These are phyloP conservation scores for Epiblema foenella DNA, from an alignment of 2,888 invertebrate genomes.

Conservation along the genomic window DNA sequence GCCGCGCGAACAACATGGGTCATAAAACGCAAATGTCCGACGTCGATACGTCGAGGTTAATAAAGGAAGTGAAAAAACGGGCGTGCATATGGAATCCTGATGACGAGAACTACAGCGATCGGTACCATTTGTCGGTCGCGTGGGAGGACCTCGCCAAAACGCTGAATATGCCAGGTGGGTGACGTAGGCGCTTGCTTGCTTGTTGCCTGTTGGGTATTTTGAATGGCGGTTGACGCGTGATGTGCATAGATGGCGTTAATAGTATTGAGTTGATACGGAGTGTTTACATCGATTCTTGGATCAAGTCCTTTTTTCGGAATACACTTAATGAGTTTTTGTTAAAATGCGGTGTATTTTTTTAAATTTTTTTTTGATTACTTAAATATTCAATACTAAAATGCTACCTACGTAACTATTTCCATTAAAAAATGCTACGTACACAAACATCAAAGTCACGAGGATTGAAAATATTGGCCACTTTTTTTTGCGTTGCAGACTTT, in stretches of 20 bases:
- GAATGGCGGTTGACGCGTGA: slow-evolving; percentile 8
- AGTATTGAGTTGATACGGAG: neutral
- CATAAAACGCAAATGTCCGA: slow-evolving; percentile 45
- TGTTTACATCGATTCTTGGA: neutral
- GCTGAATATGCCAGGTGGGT: slow-evolving; percentile 58
- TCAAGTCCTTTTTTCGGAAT: too few relatives aligned
- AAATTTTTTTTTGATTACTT: too few relatives aligned
- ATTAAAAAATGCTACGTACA: too few relatives aligned
- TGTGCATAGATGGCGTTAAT: slow-evolving; percentile 21
- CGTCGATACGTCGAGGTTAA: slow-evolving; percentile 48
- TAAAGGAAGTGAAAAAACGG: slow-evolving; percentile 57
- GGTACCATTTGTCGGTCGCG: slow-evolving; percentile 51
- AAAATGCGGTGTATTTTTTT: too few relatives aligned
- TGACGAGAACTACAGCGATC: slow-evolving; percentile 56
- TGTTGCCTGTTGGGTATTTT: too few relatives aligned
- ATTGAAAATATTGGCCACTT: too few relatives aligned
- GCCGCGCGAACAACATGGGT: slow-evolving; percentile 46
- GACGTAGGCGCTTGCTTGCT: slow-evolving; percentile 36
- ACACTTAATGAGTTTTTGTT: too few relatives aligned
- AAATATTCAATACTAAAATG: too few relatives aligned
- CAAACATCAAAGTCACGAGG: too few relatives aligned
- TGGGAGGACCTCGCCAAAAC: slow-evolving; percentile 59
- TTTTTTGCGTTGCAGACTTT: too few relatives aligned
- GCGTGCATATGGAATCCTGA: slow-evolving; percentile 61
- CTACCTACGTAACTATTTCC: too few relatives aligned